Conservation (phyloP, 2,113 vertebrate genomes). For the Micronisus gabar region DNA sequence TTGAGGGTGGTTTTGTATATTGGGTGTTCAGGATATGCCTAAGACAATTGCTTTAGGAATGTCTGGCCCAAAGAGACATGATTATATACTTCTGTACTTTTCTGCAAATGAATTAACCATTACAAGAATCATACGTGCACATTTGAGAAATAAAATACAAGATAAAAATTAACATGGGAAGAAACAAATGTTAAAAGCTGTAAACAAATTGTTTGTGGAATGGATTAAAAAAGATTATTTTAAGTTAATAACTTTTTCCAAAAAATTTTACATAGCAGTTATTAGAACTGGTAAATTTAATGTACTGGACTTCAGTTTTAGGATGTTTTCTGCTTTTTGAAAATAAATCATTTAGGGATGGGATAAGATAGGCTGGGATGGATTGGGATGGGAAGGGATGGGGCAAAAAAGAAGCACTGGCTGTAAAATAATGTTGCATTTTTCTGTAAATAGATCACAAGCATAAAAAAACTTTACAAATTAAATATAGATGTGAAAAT, state of each 20-base stretch:
- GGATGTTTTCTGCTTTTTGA: not conserved
- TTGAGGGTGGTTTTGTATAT: not conserved
- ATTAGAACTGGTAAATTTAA: not conserved
- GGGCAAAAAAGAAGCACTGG: not conserved
- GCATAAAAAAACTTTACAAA: not conserved
- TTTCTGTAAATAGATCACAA: not conserved
- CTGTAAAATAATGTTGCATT: not conserved
- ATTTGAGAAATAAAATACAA: not conserved
- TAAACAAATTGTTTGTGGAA: not conserved
- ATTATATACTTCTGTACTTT: not conserved
- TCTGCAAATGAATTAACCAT: not conserved
- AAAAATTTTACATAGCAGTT: not conserved
- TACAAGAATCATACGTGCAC: not conserved
- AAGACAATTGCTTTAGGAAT: constrained; percentile 14
- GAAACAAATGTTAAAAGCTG: not conserved
- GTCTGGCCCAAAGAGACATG: not conserved
- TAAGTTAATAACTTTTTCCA: not conserved
- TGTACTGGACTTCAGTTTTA: not conserved
- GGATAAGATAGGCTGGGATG: not conserved
- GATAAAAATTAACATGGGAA: not conserved
- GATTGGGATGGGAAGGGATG: not conserved
- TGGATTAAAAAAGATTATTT: not conserved
- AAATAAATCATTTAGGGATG: not conserved
- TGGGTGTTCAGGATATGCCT: not conserved
- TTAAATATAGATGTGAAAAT: not conserved